Base-by-base conservation (phyloP, 2,797 vertebrate species). In the Salarias fasciatus region DNA sequence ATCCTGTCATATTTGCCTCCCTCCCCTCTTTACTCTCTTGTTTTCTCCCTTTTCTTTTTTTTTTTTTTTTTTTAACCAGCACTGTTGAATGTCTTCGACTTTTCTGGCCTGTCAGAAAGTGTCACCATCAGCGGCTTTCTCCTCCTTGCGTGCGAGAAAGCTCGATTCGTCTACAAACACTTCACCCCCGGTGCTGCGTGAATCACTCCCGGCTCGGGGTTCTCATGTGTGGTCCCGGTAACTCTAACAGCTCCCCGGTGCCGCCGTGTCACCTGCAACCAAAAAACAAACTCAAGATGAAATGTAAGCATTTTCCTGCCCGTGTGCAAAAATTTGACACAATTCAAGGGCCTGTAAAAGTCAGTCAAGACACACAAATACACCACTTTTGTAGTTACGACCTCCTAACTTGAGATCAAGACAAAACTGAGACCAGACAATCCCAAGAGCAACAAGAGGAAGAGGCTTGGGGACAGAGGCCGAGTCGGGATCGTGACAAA, bases 81-180 rank as follows among this genome's bases (percentile, higher is more conserved):
- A 5, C 47, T 41, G 43, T 46, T 63, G 71, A 74, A 72, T 82
- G 75, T 83, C 55, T 63, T 57, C 52, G 55, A 55, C 57, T 11
- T 63, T 68, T 30, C 59, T 13, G 11, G 59, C 55, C 73, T 87
- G 85, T 89, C 89, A 85, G 8, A 75, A 69, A 54, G 55, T 4
- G 11, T 89, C 76, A 83, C 37, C 67, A 48, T 89, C 86, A 87
- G 69, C 71, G 55, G 40, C 44, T 76, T 80, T 79, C 56, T 7
- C 52, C 10, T 58, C 3, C 44, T 38, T 14, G 15, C 49, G 24
- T 44, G 51, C 6, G 8, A 63, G 50, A 62, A 69, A 53, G 36
- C 61, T 70, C 13, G 5, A 30, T 33, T 62, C 9, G 1, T 67
- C 61, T 50, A 52, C 47, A 14, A 62, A 68, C 57, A 41, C 58